Base-by-base conservation (phyloP, 2,113 vertebrate species). In the Alces alces region DNA sequence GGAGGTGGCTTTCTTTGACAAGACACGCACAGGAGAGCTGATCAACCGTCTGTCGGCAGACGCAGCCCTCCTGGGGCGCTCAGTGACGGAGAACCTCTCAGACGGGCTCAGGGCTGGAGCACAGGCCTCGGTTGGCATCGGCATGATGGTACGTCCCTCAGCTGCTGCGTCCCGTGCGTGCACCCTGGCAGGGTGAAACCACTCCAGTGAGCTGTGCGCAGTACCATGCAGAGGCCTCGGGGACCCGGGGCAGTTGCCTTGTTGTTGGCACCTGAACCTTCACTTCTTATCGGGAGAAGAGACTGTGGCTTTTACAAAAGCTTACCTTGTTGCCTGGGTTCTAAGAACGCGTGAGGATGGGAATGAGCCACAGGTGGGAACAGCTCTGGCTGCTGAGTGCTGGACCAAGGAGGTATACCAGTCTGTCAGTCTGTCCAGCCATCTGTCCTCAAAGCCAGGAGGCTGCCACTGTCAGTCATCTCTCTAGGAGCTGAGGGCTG, bases 1-100 rank as follows among this genome's bases (percentile, higher is more conserved):
- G 99, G 99, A 99, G 98, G 99, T 99, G 0, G 99, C 99, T 21
- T 99, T 99, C 99, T 99, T 99, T 98, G 99, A 99, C 98, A 99
- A 98, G 98, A 99, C 99, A 23, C 99, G 99, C 95, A 99, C 99
- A 0, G 99, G 99, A 55, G 99, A 99, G 97, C 98, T 99, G 96
- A 99, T 99, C 97, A 99, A 99, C 96, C 99, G 99, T 91, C 99
- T 99, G 86, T 99, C 99, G 0, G 99, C 99, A 5, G 99, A 99
- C 98, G 99, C 99, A 0, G 98, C 99, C 0, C 98, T 99, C 39
- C 98, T 99, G 47, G 99, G 99, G 66, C 98, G 89, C 96, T 99
- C 99, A 0, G 98, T 99, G 98, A 99, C 99, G 0, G 99, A 99
- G 98, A 99, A 99, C 98, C 98, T 99, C 91, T 99, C 99, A 0